Percentiles rank a stretch among this genome's conserved stretches.
Evolutionary conservation across 2,888 invertebrate genomes (phyloP).

Genomic region (Geotrupes spiniger): DNA sequence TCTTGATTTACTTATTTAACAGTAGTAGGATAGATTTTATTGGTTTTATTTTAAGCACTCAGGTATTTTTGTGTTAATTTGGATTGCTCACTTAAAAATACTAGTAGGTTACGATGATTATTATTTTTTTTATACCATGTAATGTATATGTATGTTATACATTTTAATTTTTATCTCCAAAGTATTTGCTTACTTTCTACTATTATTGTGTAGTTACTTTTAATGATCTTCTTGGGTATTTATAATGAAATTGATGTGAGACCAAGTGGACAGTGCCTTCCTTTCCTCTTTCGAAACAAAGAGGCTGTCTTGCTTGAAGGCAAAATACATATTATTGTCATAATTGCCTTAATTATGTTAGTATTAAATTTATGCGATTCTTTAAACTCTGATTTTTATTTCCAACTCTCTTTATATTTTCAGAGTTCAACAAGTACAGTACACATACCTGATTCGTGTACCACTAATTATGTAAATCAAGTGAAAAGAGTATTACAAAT

Average conservation of each 20-base stretch:
- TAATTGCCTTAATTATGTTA: conserved; percentile 29
- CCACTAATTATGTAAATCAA: too few relatives aligned
- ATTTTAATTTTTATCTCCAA: conserved; percentile 18
- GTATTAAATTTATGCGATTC: conserved; percentile 28
- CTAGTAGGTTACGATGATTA: not conserved
- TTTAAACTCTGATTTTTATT: conserved; percentile 23
- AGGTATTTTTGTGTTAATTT: conserved; percentile 23
- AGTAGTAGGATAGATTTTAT: conserved; percentile 1
- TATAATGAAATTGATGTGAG: conserved; percentile 20
- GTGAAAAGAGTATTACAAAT: too few relatives aligned
- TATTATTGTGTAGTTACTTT: conserved; percentile 16
- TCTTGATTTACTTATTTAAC: not conserved
- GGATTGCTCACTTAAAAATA: conserved; percentile 20
- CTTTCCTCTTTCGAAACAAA: conserved; percentile 23
- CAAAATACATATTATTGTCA: conserved; percentile 26
- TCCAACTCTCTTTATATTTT: not conserved
- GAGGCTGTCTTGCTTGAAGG: conserved; percentile 30
- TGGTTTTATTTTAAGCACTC: conserved; percentile 22
- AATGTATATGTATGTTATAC: conserved; percentile 1
- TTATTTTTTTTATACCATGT: not conserved
- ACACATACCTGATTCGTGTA: too few relatives aligned
- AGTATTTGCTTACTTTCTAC: conserved; percentile 24
- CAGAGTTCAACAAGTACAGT: too few relatives aligned
- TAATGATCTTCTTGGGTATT: conserved; percentile 17
- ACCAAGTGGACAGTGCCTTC: conserved; percentile 31